Evolutionary conservation across 2,113 vertebrate genomes (phyloP).

Genomic region (Ciconia stormi): DNA sequence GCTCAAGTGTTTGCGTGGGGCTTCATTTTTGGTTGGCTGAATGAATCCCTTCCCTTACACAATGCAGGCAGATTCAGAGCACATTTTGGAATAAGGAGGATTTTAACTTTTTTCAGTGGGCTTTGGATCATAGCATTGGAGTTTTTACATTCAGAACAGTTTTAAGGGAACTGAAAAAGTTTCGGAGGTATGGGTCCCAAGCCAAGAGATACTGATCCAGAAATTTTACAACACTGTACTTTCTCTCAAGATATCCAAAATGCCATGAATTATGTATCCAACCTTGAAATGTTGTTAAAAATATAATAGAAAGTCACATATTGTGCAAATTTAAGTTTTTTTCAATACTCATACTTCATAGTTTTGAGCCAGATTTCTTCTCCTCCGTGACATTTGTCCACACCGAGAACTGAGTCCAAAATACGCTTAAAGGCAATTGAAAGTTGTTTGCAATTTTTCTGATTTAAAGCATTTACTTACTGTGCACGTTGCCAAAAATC

Average conservation of each 20-base stretch:
- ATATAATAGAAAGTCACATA: conserved; percentile 51
- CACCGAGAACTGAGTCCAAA: conserved; percentile 19
- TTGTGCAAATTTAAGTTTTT: conserved; percentile 20
- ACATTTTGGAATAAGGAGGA: not conserved
- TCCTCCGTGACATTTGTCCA: conserved; percentile 36
- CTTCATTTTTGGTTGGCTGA: rapidly evolving
- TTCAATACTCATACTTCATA: conserved; percentile 5
- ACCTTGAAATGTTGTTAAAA: conserved; percentile 61
- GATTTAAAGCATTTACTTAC: conserved; percentile 30
- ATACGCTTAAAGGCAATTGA: conserved; percentile 30
- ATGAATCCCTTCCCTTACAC: not conserved
- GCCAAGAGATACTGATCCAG: conserved; percentile 34
- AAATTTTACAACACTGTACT: not conserved
- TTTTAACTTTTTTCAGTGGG: not conserved
- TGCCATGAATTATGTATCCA: conserved; percentile 60
- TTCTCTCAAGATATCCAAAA: conserved; percentile 36
- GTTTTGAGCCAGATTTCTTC: conserved; percentile 51
- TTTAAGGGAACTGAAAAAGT: not conserved
- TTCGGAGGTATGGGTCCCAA: conserved; percentile 3
- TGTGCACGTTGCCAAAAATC: conserved; percentile 40
- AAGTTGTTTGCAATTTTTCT: conserved; percentile 54
- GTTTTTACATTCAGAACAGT: not conserved
- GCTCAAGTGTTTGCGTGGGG: not conserved
- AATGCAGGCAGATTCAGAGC: not conserved
- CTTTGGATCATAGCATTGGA: not conserved